Evolutionary conservation across 2,888 invertebrate genomes (phyloP).

Genomic region (Platypus cylindrus): DNA sequence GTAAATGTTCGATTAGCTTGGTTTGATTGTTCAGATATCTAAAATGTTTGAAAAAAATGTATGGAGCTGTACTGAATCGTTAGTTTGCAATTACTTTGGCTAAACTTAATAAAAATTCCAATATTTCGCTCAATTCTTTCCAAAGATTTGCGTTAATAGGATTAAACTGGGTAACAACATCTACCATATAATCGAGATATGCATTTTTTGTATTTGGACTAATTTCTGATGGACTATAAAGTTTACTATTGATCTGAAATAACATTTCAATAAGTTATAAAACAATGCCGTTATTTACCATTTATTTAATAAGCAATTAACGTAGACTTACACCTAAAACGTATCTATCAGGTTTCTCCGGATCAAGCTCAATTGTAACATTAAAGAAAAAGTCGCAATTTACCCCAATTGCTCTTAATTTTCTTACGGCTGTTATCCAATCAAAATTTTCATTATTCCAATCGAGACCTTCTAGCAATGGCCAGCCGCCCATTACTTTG

Average conservation of each 20-base stretch:
- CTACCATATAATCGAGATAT: constrained; percentile 27
- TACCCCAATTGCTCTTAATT: constrained; percentile 28
- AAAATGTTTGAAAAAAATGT: constrained; percentile 1
- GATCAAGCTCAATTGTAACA: constrained; percentile 24
- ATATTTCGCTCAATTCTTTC: constrained; percentile 25
- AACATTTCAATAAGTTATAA: too few relatives aligned
- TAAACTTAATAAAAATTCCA: constrained; percentile 26
- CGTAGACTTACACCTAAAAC: constrained; percentile 28
- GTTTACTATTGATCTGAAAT: constrained; percentile 23
- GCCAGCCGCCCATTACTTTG: constrained; percentile 45
- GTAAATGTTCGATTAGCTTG: constrained; percentile 17
- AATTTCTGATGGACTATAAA: constrained; percentile 19
- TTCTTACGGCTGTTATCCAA: constrained; percentile 28
- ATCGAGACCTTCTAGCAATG: constrained; percentile 37
- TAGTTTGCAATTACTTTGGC: constrained; percentile 22
- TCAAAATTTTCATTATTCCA: constrained; percentile 34
- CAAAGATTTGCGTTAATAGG: constrained; percentile 21
- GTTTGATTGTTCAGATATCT: constrained; percentile 23
- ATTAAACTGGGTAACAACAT: constrained; percentile 27
- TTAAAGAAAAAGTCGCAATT: constrained; percentile 29
- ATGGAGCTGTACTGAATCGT: background rate
- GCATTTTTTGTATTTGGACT: constrained; percentile 21
- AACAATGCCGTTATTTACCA: too few relatives aligned
- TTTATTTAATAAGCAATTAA: too few relatives aligned
- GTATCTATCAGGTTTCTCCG: constrained; percentile 22